Percentiles rank a stretch among this genome's conserved stretches.
Evolutionary conservation across 2,113 vertebrate species (phyloP).

Genomic region (Hyaena hyaena): DNA sequence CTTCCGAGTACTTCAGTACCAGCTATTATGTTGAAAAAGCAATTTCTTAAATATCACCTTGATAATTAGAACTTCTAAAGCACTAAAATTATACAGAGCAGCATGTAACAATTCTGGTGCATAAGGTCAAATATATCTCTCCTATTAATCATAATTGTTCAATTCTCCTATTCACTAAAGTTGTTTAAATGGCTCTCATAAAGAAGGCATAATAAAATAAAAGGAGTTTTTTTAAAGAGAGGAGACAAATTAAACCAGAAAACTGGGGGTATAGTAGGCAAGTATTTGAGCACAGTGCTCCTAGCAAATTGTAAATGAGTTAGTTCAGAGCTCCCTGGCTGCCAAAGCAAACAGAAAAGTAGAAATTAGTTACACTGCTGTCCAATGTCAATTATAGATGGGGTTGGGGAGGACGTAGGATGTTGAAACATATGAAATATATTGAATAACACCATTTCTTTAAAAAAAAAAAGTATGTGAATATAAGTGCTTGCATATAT

Average conservation of each 20-base stretch:
- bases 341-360: not conserved
- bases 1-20: not conserved
- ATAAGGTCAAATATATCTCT: not conserved
- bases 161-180: not conserved
- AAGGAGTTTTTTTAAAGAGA: not conserved
- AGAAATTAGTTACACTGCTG: not conserved
- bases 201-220: not conserved
- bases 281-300: not conserved
- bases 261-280: not conserved
- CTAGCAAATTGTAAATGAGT: not conserved
- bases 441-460: not conserved
- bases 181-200: not conserved
- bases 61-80: not conserved
- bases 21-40: not conserved
- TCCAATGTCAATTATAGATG: not conserved
- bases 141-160: not conserved
- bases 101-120: not conserved
- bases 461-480: not conserved
- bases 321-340: not conserved
- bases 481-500: not conserved
- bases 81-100: not conserved
- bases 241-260: constrained; percentile 19
- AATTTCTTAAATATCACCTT: not conserved
- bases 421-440: not conserved
- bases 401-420: not conserved